These are phyloP conservation scores for Craniophora ligustri DNA, from an alignment of 2,888 invertebrate genomes.

Conservation along the genomic window DNA sequence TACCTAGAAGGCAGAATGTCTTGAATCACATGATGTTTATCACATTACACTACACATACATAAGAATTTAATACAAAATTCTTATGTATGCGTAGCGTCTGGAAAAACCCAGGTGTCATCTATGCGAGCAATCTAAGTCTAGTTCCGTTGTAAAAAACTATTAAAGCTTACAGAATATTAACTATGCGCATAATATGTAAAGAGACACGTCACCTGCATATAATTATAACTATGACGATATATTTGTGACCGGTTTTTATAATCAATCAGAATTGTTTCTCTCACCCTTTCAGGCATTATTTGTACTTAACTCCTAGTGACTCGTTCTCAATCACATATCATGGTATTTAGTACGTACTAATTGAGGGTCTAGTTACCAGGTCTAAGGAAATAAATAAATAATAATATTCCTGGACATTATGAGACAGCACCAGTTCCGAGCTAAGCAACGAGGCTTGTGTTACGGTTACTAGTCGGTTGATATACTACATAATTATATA, in stretches of 20 bases:
- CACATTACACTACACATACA: not conserved
- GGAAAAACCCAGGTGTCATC: slow-evolving; percentile 33
- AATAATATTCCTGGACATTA: no score
- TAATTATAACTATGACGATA: not conserved
- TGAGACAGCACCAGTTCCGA: no score
- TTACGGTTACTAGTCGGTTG: no score
- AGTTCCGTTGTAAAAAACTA: slow-evolving; percentile 31
- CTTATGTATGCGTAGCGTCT: not conserved
- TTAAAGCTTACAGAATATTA: slow-evolving; percentile 34
- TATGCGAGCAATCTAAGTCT: slow-evolving; percentile 16
- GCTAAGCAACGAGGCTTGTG: no score
- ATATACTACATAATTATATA: no score
- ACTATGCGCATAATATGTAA: slow-evolving; percentile 70
- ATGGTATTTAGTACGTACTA: no score
- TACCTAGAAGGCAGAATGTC: no score
- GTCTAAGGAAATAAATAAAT: no score
- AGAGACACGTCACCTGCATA: slow-evolving; percentile 46
- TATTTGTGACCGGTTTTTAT: not conserved
- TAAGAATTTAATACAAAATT: not conserved
- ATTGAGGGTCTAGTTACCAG: no score
- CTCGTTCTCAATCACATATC: no score
- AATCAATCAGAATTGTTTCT: not conserved
- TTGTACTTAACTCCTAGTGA: no score
- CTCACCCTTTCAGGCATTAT: no score
- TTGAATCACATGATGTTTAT: not conserved